A percentile compares a stretch with the other conserved stretches of the same genome.
These are phyloP conservation scores for Sarcophaga caerulescens DNA, from an alignment of 2,888 invertebrate genomes.

Conservation along the genomic window DNA sequence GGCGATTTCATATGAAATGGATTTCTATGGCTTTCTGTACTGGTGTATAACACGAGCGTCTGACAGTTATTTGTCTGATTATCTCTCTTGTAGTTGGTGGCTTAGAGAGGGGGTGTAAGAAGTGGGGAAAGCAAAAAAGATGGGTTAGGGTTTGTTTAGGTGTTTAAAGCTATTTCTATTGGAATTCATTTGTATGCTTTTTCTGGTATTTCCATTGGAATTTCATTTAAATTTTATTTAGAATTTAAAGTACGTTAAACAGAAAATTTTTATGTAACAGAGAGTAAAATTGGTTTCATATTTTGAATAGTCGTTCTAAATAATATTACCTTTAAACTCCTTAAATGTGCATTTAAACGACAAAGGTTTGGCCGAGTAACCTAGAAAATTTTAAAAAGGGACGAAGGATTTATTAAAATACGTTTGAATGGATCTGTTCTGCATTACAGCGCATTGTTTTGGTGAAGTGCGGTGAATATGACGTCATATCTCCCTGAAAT, in stretches of 20 bases:
- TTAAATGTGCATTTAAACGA: too few relatives aligned
- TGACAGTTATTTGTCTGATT: conserved; percentile 56
- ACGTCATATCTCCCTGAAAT: too few relatives aligned
- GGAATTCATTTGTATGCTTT: conserved; percentile 50
- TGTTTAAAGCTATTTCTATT: conserved; percentile 41
- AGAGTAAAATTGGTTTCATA: too few relatives aligned
- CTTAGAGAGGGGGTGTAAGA: conserved; percentile 1
- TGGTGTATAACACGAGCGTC: conserved; percentile 15
- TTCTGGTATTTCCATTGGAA: background rate
- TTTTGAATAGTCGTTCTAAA: too few relatives aligned
- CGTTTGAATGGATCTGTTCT: too few relatives aligned
- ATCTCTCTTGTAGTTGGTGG: conserved; percentile 42
- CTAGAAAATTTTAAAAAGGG: too few relatives aligned
- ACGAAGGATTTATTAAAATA: too few relatives aligned
- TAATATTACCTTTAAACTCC: too few relatives aligned
- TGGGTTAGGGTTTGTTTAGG: conserved; percentile 11
- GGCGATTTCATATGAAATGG: conserved; percentile 25
- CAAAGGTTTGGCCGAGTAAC: too few relatives aligned
- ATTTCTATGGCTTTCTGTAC: conserved; percentile 33
- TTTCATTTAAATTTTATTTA: background rate
- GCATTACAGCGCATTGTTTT: too few relatives aligned
- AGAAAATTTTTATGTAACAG: background rate
- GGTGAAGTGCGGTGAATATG: too few relatives aligned
- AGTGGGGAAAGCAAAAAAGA: background rate
- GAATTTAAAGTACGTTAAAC: background rate